Percentiles rank a stretch among this genome's conserved stretches.
Conservation (phyloP, 1,140 invertebrate species). For the Drosophila sucinea region DNA sequence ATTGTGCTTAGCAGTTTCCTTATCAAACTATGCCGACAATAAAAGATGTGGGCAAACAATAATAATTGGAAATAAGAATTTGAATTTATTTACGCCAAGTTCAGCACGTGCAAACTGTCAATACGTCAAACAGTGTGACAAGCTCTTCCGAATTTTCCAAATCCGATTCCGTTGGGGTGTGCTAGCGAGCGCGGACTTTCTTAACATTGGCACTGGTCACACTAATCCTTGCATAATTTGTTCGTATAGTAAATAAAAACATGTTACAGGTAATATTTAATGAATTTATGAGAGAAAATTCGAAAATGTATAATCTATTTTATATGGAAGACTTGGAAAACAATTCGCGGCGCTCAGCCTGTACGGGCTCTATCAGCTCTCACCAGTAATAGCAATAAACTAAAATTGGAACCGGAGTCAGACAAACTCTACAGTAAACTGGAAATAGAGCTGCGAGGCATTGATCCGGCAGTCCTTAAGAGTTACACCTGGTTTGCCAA, state of each 20-base stretch:
- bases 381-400: slow-evolving; percentile 19
- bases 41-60: not conserved
- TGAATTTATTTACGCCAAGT: slow-evolving; percentile 19
- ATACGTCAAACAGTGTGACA: slow-evolving; percentile 27
- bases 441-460: slow-evolving; percentile 93
- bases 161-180: not conserved
- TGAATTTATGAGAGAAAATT: slow-evolving; percentile 38
- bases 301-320: too few species aligned
- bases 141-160: slow-evolving; percentile 1
- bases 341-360: slow-evolving; percentile 42
- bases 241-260: slow-evolving; percentile 48
- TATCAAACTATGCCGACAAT: not conserved
- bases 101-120: slow-evolving; percentile 30
- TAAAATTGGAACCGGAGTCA: slow-evolving; percentile 36
- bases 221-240: slow-evolving; percentile 70
- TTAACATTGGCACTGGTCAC: not conserved
- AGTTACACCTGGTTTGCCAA: slow-evolving; percentile 95
- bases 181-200: not conserved
- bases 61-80: slow-evolving; percentile 4
- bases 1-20: not conserved
- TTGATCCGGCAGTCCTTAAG: slow-evolving; percentile 93
- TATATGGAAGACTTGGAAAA: slow-evolving; percentile 34
- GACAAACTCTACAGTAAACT: slow-evolving; percentile 93
- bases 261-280: slow-evolving; percentile 61
- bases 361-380: slow-evolving; percentile 46